Evolutionary conservation across 2,888 invertebrate species (phyloP).

Genomic region (Drosophila rellima): DNA sequence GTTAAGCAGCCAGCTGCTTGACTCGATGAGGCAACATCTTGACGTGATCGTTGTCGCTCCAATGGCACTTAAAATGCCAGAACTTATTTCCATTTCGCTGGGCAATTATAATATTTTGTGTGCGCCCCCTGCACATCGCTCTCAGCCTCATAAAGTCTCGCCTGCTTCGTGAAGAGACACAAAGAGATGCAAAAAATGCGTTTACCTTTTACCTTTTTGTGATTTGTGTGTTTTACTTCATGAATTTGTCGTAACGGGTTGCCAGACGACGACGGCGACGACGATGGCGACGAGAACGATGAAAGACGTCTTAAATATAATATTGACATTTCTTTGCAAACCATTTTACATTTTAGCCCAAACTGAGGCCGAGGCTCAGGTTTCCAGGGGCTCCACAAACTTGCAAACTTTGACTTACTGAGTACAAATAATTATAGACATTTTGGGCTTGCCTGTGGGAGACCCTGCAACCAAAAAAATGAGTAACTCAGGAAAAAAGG

Average conservation of each 20-base stretch:
- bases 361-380: slow-evolving; percentile 30
- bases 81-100: slow-evolving; percentile 81
- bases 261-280: slow-evolving; percentile 37
- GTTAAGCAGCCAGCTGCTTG: slow-evolving; percentile 39
- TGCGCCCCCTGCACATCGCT: slow-evolving; percentile 23
- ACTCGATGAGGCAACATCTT: slow-evolving; percentile 53
- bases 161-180: slow-evolving; percentile 23
- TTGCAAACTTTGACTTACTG: slow-evolving; percentile 76
- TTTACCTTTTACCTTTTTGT: slow-evolving; percentile 65
- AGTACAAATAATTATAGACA: slow-evolving; percentile 80
- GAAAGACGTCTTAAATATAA: slow-evolving; percentile 75
- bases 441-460: slow-evolving; percentile 44
- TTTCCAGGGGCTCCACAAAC: slow-evolving; percentile 59
- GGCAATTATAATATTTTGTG: slow-evolving; percentile 81
- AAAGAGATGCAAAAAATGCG: slow-evolving; percentile 54
- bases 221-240: slow-evolving; percentile 73
- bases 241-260: slow-evolving; percentile 68
- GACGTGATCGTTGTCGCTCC: slow-evolving; percentile 57
- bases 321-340: slow-evolving; percentile 74
- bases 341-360: slow-evolving; percentile 36
- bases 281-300: slow-evolving; percentile 25
- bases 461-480: slow-evolving; percentile 12
- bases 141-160: slow-evolving; percentile 20
- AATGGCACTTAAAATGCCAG: slow-evolving; percentile 76
- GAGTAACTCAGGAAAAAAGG: slow-evolving; percentile 53